Conservation (phyloP, 1,140 invertebrate genomes). For the Drosophila quadrilineata region DNA sequence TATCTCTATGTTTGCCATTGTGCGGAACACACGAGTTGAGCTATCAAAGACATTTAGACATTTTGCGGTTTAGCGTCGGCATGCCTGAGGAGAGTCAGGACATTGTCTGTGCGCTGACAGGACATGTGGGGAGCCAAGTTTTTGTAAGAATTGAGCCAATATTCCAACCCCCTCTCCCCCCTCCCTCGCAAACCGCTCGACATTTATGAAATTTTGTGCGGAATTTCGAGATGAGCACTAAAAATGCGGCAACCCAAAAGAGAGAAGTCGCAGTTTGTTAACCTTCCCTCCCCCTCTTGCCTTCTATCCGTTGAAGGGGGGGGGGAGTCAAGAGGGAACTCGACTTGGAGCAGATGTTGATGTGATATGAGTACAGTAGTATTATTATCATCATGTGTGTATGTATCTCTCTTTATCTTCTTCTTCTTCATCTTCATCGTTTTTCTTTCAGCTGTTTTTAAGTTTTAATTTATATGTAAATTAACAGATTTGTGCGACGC, state of each 20-base stretch:
- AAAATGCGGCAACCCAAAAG: slow-evolving; percentile 32
- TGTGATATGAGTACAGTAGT: too few species aligned
- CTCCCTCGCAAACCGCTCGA: slow-evolving; percentile 35
- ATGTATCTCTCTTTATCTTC: too few species aligned
- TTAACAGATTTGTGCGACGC: slow-evolving; percentile 36
- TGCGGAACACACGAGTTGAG: slow-evolving; percentile 10
- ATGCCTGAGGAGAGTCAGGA: slow-evolving; percentile 17
- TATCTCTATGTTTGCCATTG: slow-evolving; percentile 9
- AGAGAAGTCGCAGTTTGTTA: slow-evolving; percentile 55
- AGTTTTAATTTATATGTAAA: slow-evolving; percentile 79
- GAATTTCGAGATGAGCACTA: slow-evolving; percentile 57
- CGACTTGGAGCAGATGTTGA: too few species aligned
- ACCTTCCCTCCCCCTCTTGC: too few species aligned
- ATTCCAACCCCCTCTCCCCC: background rate
- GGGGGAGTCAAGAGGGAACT: too few species aligned
- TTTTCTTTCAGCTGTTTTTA: slow-evolving; percentile 40
- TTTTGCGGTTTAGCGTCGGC: slow-evolving; percentile 68
- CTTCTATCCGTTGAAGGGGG: too few species aligned
- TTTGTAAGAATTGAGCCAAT: slow-evolving; percentile 44
- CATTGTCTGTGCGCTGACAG: slow-evolving; percentile 19
- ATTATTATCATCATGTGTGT: too few species aligned
- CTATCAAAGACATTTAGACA: slow-evolving; percentile 75
- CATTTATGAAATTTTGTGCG: slow-evolving; percentile 71
- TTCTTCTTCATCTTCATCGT: too few species aligned
- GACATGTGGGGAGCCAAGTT: slow-evolving; percentile 55